These are phyloP conservation scores for Paguma larvata DNA, from an alignment of 2,797 vertebrate species.

Conservation along the genomic window DNA sequence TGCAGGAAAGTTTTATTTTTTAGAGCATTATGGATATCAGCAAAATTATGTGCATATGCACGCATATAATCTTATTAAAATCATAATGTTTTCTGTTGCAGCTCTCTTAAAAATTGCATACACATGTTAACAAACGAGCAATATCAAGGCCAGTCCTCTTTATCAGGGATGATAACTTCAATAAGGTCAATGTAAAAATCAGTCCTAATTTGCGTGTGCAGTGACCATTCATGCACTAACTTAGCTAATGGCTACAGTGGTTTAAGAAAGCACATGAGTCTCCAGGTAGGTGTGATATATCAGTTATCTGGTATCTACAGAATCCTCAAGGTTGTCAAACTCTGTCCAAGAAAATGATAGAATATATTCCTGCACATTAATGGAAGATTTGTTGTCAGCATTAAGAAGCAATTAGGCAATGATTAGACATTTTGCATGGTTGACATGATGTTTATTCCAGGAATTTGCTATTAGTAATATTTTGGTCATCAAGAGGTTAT, in stretches of 20 bases:
- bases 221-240: not conserved
- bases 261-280: not conserved
- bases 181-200: not conserved
- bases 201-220: not conserved
- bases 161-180: not conserved
- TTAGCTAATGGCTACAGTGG: not conserved
- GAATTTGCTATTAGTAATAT: not conserved
- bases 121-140: not conserved
- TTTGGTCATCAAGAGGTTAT: not conserved
- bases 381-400: not conserved
- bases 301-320: not conserved
- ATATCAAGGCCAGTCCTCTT: not conserved
- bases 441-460: not conserved
- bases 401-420: not conserved
- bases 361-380: not conserved
- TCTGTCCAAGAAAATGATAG: not conserved
- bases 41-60: not conserved
- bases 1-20: not conserved
- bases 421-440: not conserved
- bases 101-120: not conserved
- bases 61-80: not conserved
- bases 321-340: not conserved
- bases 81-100: not conserved
- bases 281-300: not conserved
- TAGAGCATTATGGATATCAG: not conserved